These are phyloP conservation scores for Pandemis corylana DNA, from an alignment of 2,888 invertebrate genomes.

Conservation along the genomic window DNA sequence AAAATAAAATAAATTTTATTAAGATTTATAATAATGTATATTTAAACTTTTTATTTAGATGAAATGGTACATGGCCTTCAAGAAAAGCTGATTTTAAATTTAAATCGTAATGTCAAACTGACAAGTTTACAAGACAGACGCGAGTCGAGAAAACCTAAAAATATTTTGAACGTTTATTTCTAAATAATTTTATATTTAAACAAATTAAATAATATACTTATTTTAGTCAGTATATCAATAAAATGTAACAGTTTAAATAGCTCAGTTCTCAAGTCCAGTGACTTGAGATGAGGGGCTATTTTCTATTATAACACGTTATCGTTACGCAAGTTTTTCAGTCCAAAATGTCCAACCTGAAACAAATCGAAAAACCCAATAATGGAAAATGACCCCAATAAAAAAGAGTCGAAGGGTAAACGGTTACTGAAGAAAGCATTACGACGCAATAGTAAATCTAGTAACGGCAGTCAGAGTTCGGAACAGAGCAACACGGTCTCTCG, in stretches of 20 bases:
- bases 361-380: constrained; percentile 68
- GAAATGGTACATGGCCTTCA: constrained; percentile 11
- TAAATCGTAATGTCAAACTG: constrained; percentile 52
- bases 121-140: constrained; percentile 50
- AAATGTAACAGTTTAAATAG: constrained; percentile 61
- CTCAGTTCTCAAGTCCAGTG: constrained; percentile 60
- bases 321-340: constrained; percentile 53
- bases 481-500: constrained; percentile 60
- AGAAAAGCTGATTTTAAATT: constrained; percentile 48
- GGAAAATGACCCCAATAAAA: constrained; percentile 82
- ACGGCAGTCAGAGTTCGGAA: constrained; percentile 66
- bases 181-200: constrained; percentile 52
- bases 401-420: constrained; percentile 79
- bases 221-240: constrained; percentile 52
- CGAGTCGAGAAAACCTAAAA: constrained; percentile 49
- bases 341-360: constrained; percentile 69
- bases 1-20: not conserved
- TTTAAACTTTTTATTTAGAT: not conserved
- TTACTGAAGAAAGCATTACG: constrained; percentile 76
- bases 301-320: constrained; percentile 55
- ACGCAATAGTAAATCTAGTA: constrained; percentile 72
- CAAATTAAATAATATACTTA: constrained; percentile 36
- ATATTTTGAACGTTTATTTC: constrained; percentile 50
- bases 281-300: constrained; percentile 66
- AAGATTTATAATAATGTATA: not conserved